phyloP scores from a whole-genome alignment of 2,888 invertebrate genomes.

The Arrhopalites spinosus region DNA sequence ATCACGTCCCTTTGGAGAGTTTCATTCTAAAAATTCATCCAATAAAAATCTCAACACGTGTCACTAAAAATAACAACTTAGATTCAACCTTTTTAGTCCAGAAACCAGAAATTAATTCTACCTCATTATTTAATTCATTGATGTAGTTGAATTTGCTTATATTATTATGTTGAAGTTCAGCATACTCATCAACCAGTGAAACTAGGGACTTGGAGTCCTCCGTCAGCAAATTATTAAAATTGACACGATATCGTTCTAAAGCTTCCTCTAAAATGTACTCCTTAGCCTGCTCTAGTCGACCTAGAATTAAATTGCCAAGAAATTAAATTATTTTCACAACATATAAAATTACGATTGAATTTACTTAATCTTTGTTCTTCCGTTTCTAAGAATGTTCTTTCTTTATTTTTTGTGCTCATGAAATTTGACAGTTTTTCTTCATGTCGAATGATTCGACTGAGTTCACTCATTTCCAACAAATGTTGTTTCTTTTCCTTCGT shows the following conservation, averaged over 20 bases:
- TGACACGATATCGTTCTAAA: constrained; percentile 49
- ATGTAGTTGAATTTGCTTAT: constrained; percentile 53
- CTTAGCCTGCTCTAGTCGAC: constrained; percentile 53
- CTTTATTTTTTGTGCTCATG: constrained; percentile 53
- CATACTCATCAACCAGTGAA: constrained; percentile 49
- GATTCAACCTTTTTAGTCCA: too few relatives aligned
- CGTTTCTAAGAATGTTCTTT: constrained; percentile 52
- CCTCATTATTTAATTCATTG: constrained; percentile 54
- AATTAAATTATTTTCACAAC: too few relatives aligned
- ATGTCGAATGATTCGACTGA: constrained; percentile 52
- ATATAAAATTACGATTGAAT: neutral
- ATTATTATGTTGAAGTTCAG: constrained; percentile 50
- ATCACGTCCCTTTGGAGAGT: constrained; percentile 43
- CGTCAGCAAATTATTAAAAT: constrained; percentile 48
- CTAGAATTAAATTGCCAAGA: too few relatives aligned
- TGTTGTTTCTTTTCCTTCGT: constrained; percentile 53
- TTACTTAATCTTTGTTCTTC: constrained; percentile 53
- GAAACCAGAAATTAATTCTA: constrained; percentile 5
- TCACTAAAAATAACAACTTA: too few relatives aligned
- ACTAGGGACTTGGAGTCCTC: constrained; percentile 40
- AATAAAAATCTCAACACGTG: too few relatives aligned
- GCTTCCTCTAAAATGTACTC: constrained; percentile 50
- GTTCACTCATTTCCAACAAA: constrained; percentile 52
- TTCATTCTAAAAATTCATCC: constrained; percentile 43
- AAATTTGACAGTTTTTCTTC: constrained; percentile 54